phyloP scores from a whole-genome alignment of 1,140 invertebrate species.

The Helicoverpa zea region DNA sequence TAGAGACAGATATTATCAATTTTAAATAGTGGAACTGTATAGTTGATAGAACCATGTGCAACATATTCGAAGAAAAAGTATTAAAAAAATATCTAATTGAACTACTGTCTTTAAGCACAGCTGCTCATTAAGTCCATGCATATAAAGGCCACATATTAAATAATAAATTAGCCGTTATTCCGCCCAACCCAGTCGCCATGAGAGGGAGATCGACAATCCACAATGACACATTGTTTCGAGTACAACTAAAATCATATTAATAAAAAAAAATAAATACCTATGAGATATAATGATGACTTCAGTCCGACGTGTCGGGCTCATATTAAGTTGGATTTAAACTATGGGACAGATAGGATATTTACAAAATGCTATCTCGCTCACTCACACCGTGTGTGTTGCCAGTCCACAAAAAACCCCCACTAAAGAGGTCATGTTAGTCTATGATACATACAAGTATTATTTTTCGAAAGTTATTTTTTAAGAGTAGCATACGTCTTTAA shows the following conservation, averaged over 20 bases:
- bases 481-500: conserved; percentile 38
- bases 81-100: not conserved
- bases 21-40: not conserved
- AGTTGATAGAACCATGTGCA: not conserved
- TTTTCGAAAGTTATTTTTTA: conserved; percentile 41
- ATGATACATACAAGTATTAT: conserved; percentile 28
- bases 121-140: not conserved
- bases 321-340: conserved; percentile 83
- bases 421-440: conserved; percentile 31
- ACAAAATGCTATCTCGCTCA: conserved; percentile 83
- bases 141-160: not conserved
- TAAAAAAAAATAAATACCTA: conserved; percentile 84
- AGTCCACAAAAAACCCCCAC: conserved; percentile 47
- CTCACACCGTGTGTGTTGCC: conserved; percentile 73
- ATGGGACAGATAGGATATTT: conserved; percentile 84
- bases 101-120: conserved; percentile 9
- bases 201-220: conserved; percentile 65
- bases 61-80: not conserved
- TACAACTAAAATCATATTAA: conserved; percentile 66
- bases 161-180: not conserved
- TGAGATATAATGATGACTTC: conserved; percentile 85
- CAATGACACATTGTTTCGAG: conserved; percentile 70
- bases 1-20: not conserved
- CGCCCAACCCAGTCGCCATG: conserved; percentile 41
- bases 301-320: conserved; percentile 70